These are phyloP conservation scores for Vimba vimba DNA, from an alignment of 2,113 vertebrate species.

Conservation along the genomic window DNA sequence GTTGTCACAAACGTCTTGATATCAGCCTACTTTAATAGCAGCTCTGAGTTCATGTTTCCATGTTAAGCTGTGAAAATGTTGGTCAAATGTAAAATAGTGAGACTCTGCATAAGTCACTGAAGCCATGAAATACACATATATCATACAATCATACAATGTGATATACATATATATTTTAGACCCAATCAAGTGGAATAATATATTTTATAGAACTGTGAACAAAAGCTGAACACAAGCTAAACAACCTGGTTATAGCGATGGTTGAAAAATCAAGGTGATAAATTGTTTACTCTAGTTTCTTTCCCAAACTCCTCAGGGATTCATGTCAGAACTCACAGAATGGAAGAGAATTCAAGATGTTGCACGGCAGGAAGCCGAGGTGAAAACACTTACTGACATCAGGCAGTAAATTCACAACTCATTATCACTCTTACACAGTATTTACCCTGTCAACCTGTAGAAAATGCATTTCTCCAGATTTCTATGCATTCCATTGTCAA, in stretches of 20 bases:
- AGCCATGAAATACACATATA: too few species aligned
- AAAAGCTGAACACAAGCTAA: background rate
- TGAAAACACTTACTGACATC: slow-evolving; percentile 1
- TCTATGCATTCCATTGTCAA: slow-evolving; percentile 14
- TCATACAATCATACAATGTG: too few species aligned
- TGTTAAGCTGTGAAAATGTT: background rate
- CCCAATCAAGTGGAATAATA: background rate
- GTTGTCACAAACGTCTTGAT: slow-evolving; percentile 13
- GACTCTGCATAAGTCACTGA: too few species aligned
- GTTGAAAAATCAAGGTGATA: background rate
- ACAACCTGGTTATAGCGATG: background rate
- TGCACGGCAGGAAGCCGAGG: slow-evolving; percentile 17
- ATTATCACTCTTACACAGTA: slow-evolving; percentile 37
- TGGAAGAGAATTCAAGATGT: slow-evolving; percentile 46
- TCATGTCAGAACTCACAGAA: slow-evolving; percentile 46
- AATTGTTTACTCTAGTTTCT: background rate
- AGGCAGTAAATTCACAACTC: slow-evolving; percentile 37
- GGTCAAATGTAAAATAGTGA: background rate
- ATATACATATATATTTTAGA: too few species aligned
- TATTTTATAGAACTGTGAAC: background rate
- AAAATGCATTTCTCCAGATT: slow-evolving; percentile 42
- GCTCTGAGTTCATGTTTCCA: slow-evolving; percentile 1
- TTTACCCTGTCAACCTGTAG: background rate
- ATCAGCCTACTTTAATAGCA: background rate
- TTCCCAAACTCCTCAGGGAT: slow-evolving; percentile 49